Base-by-base conservation (phyloP, 2,113 vertebrate species). In the Nannobrachium achirus region DNA sequence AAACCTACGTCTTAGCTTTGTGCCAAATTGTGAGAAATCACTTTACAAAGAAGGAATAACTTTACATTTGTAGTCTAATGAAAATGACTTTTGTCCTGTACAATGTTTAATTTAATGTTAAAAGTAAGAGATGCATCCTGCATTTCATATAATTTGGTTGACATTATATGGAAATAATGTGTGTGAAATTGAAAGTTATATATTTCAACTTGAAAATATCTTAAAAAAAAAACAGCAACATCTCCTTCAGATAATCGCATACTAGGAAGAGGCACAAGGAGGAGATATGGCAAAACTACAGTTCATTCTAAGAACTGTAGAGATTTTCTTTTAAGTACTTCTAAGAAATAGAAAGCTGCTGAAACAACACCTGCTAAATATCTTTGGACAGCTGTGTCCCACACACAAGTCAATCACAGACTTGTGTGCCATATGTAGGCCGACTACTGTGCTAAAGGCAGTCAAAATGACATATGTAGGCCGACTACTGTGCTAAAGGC, bases 361-460 rank as follows among this genome's bases (percentile, higher is more conserved):
- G 33, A 50, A 56, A 70, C 46, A 40, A 67, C 52, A 25, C 6
- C 3, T 18, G n/a, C 3, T 5, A 56, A 48, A 48, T n/a, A 6
- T 40, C 15, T 41, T 14, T 48, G 46, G 4, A 11, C 10, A 53
- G 20, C 9, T 8, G 13, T 4, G 4, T 4, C 8, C 20, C 9
- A 38, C 64, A 51, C n/a, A 51, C 5, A 48, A n/a, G 10, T 48
- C 11, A 6, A 25, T 50, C 5, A 33, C 16, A 19, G 2, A 69
- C 66, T 15, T 13, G n/a, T 48, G 45, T 51, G 3, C 19, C 19
- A 18, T 40, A 9, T 19, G 57, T 14, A 25, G 8, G 10, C 16
- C 60, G 51, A 63, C 51, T 18, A 13, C 39, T 63, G 9, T 6
- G 9, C 18, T 49, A 42, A 64, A 60, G 46, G 61, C 51, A 67